These are phyloP conservation scores for Scrobipalpa atriplicella DNA, from an alignment of 2,888 invertebrate species.

Conservation along the genomic window DNA sequence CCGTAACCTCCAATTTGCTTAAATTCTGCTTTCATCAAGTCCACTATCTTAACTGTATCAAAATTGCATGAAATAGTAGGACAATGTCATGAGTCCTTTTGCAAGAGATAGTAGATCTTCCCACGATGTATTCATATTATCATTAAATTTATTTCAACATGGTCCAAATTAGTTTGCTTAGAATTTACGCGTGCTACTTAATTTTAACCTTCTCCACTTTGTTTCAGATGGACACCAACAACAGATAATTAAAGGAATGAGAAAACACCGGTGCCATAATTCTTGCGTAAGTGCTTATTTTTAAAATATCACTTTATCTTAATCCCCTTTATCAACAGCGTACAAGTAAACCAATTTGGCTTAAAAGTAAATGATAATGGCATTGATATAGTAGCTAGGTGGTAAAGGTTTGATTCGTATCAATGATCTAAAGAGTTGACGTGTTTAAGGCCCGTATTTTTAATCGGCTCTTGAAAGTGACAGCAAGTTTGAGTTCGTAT, in stretches of 20 bases:
- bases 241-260: slow-evolving; percentile 72
- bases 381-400: neutral
- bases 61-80: slow-evolving; percentile 6
- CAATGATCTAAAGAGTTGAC: neutral
- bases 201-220: slow-evolving; percentile 39
- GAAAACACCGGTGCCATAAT: slow-evolving; percentile 62
- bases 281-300: slow-evolving; percentile 65
- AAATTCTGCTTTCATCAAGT: neutral
- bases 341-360: slow-evolving; percentile 6
- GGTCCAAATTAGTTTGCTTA: neutral
- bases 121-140: slow-evolving; percentile 2
- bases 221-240: slow-evolving; percentile 67
- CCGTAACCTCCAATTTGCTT: slow-evolving; percentile 7
- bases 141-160: neutral
- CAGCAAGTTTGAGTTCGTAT: no score
- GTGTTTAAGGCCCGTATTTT: no score
- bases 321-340: neutral
- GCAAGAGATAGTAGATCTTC: slow-evolving; percentile 9
- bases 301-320: slow-evolving; percentile 4
- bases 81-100: neutral
- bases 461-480: no score
- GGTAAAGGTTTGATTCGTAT: slow-evolving; percentile 8
- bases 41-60: neutral
- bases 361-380: slow-evolving; percentile 5
- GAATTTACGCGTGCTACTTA: neutral